phyloP scores from a whole-genome alignment of 1,140 invertebrate species.

The Neoseiulus cucumeris region DNA sequence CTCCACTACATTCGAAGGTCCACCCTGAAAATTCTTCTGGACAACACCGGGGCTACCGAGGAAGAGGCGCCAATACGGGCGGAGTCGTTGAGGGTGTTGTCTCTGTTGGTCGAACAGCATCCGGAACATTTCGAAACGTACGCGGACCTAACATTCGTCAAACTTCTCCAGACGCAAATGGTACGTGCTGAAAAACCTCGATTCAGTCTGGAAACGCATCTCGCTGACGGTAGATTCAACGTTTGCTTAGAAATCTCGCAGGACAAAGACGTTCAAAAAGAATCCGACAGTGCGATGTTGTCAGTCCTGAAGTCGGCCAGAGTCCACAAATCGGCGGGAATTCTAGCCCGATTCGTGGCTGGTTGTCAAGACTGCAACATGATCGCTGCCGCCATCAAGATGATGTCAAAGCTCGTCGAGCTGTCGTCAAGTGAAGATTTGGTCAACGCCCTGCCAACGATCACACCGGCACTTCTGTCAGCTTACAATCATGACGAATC shows the following conservation, averaged over 20 bases:
- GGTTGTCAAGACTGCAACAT: background rate
- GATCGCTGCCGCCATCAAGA: background rate
- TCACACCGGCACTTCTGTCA: background rate
- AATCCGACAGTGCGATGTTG: background rate
- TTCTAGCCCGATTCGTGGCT: background rate
- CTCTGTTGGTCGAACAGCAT: background rate
- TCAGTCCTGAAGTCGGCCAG: background rate
- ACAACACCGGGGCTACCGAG: constrained; percentile 3
- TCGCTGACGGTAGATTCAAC: no score
- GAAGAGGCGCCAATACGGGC: background rate
- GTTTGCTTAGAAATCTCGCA: background rate
- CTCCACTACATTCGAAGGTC: background rate
- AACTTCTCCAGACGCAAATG: background rate
- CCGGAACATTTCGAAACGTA: constrained; percentile 2
- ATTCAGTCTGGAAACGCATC: no score
- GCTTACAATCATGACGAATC: constrained; percentile 70
- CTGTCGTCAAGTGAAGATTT: background rate
- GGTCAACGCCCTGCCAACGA: background rate
- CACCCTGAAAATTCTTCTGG: constrained; percentile 4
- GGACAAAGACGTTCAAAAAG: background rate
- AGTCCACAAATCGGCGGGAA: background rate
- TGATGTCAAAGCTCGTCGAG: background rate
- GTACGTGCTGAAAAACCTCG: background rate
- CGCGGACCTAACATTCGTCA: background rate
- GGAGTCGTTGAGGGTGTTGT: background rate